Evolutionary conservation across 2,113 vertebrate genomes (phyloP).

Genomic region (Neogale vison): DNA sequence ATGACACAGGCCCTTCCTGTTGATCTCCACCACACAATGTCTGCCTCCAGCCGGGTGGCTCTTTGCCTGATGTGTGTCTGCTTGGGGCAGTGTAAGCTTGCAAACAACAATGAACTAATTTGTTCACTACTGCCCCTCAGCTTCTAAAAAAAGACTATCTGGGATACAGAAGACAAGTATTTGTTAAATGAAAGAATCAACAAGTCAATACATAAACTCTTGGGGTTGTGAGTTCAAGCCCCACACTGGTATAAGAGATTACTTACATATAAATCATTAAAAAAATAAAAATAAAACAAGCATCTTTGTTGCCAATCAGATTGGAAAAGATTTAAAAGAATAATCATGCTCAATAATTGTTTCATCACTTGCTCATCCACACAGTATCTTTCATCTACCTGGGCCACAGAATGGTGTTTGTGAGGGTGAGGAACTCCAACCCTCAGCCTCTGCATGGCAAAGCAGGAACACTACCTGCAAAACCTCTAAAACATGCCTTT

Average conservation of each 20-base stretch:
- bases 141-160: not conserved
- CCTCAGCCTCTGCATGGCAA: not conserved
- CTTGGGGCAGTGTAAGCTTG: no score
- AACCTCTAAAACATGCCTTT: not conserved
- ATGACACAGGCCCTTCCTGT: not conserved
- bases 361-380: not conserved
- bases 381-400: no score
- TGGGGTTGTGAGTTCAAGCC: not conserved
- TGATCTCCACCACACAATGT: rapidly evolving
- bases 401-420: not conserved
- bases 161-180: not conserved
- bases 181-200: not conserved
- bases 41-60: not conserved
- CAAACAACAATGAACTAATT: not conserved
- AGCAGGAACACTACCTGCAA: not conserved
- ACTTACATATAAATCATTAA: not conserved
- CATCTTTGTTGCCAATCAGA: not conserved
- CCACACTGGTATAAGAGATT: not conserved
- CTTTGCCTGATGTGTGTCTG: not conserved
- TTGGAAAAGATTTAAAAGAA: not conserved
- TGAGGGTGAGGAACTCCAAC: not conserved
- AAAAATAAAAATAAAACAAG: not conserved
- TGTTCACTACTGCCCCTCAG: not conserved
- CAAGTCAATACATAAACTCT: not conserved
- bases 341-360: no score